phyloP scores from a whole-genome alignment of 2,888 invertebrate genomes.

The Habrosyne pyritoides region DNA sequence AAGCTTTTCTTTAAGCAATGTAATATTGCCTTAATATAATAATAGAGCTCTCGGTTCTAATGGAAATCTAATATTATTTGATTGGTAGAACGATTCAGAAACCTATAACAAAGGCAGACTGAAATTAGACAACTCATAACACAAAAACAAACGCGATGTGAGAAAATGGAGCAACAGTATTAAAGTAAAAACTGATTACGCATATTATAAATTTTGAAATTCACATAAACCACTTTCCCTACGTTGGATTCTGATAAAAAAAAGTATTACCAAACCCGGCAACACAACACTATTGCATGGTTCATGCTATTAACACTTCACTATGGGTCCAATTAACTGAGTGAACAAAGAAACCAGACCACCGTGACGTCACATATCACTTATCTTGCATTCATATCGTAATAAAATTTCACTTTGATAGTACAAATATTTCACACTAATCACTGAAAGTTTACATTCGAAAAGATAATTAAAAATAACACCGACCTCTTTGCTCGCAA shows the following conservation, averaged over 20 bases:
- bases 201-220: neutral
- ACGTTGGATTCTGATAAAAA: neutral
- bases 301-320: constrained; percentile 32
- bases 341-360: constrained; percentile 50
- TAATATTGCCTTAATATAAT: too few species aligned
- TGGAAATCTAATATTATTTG: too few species aligned
- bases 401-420: constrained; percentile 20
- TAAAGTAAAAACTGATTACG: too few species aligned
- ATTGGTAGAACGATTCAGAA: too few species aligned
- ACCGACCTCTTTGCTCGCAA: neutral
- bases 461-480: constrained; percentile 4
- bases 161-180: too few species aligned
- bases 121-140: too few species aligned
- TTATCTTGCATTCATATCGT: constrained; percentile 19
- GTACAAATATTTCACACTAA: constrained; percentile 18
- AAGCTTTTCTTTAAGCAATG: too few species aligned
- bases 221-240: constrained; percentile 2
- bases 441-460: constrained; percentile 15
- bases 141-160: too few species aligned
- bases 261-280: neutral
- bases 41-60: too few species aligned
- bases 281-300: constrained; percentile 16
- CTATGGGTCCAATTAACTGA: constrained; percentile 30
- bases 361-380: constrained; percentile 47
- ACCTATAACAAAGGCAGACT: too few species aligned